Evolutionary conservation across 1,140 invertebrate species (phyloP), one percentile per base, ranked within the genome.

Genomic region (Formica exsecta): DNA sequence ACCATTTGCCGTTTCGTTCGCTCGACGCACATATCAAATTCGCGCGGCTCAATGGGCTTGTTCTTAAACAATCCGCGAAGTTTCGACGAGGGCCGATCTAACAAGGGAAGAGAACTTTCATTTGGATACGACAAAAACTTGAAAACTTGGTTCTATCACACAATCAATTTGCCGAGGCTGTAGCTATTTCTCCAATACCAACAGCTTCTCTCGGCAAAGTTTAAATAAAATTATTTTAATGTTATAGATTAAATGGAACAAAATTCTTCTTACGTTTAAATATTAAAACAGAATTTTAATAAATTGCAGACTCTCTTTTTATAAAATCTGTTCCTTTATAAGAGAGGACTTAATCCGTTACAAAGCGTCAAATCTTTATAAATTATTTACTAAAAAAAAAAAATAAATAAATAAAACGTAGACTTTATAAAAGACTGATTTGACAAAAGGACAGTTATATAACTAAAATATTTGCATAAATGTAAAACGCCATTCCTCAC

Each of bases 21-120:
- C 25, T 81, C 79, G 76, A 36, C 74, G 74, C 85, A 68, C 86
- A 86, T 86, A 86, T 87, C 86, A 89, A 88, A 88, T 92, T 91
- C 86, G 81, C 83, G 85, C 73, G 81, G 62, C 16, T n/a, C 62
- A 5, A 62, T 61, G 70, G 36, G 29, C 54, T 65, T 48, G 85
- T 29, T 59, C 48, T 68, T 75, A 75, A 76, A 86, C 66, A 86
- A 86, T 84, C 32, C 79, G 57, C 32, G 0, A 80, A 54, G 51
- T 81, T 81, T 57, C 38, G 3, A 25, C 16, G 32, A 54, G 32
- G 32, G 11, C 32, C 22, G 51, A 59, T 44, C 25, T 73, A 73
- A 81, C 66, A 44, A 73, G 68, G 7, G 11, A 44, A 81, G 79
- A 48, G 65, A 51, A 44, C 66, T 81, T 32, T 81, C n/a, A 38